Evolutionary conservation across 2,113 vertebrate species (phyloP).

Genomic region (Chionis minor): DNA sequence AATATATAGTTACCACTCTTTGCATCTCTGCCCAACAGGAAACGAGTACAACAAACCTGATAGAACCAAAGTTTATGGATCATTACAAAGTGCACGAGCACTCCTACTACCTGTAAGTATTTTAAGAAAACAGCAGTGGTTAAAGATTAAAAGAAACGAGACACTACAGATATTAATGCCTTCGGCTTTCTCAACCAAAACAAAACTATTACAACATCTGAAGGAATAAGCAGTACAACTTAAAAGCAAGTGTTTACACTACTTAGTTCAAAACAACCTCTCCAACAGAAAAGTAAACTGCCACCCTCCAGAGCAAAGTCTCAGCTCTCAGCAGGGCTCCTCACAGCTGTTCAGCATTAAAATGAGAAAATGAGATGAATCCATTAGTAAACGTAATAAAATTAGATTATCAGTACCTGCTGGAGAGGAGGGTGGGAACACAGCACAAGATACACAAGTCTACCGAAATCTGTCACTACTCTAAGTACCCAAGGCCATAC

Average conservation of each 20-base stretch:
- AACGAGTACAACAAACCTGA: neutral
- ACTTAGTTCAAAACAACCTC: slow-evolving; percentile 37
- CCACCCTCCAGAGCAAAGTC: slow-evolving; percentile 54
- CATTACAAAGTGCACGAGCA: slow-evolving; percentile 31
- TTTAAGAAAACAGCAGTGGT: slow-evolving; percentile 1
- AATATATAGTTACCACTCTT: neutral
- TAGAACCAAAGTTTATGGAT: neutral
- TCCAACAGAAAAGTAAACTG: slow-evolving; percentile 33
- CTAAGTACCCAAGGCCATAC: neutral
- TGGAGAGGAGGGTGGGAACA: neutral
- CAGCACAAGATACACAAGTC: neutral
- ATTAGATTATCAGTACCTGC: neutral
- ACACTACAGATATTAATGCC: neutral
- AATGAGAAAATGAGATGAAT: slow-evolving; percentile 18
- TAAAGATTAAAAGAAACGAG: slow-evolving; percentile 31
- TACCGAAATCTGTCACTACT: neutral
- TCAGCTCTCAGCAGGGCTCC: slow-evolving; percentile 33
- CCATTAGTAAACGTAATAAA: slow-evolving; percentile 14
- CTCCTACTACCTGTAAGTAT: neutral
- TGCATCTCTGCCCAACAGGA: neutral
- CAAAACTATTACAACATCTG: neutral
- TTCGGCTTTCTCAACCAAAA: neutral
- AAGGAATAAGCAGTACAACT: neutral
- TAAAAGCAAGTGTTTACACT: slow-evolving; percentile 11
- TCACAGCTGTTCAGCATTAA: slow-evolving; percentile 66